Conservation (phyloP, 2,888 invertebrate genomes). For the Strigamia transsilvanica region DNA sequence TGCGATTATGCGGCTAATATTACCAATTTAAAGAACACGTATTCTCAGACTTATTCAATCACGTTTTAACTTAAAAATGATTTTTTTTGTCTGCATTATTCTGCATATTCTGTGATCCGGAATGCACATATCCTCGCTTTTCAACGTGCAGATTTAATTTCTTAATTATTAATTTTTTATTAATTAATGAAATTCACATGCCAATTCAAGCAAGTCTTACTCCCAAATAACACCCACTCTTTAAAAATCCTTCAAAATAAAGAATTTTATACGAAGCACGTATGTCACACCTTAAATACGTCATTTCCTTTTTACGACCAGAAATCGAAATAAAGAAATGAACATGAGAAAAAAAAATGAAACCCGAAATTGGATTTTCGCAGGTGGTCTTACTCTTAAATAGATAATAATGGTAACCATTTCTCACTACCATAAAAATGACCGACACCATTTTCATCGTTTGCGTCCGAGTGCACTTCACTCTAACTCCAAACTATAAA, state of each 20-base stretch:
- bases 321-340: constrained; percentile 13
- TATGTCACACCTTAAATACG: neutral
- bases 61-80: too few relatives aligned
- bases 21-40: too few relatives aligned
- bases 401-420: constrained; percentile 21
- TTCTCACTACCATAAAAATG: constrained; percentile 30
- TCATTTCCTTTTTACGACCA: constrained; percentile 27
- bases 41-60: too few relatives aligned
- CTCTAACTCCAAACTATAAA: neutral
- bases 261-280: neutral
- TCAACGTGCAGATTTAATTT: neutral
- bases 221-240: neutral
- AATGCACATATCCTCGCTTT: too few relatives aligned
- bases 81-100: too few relatives aligned
- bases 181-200: neutral
- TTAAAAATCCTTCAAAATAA: neutral
- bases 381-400: neutral
- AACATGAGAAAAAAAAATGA: neutral
- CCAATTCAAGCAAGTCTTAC: neutral
- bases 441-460: constrained; percentile 9
- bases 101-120: too few relatives aligned
- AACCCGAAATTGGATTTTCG: constrained; percentile 29
- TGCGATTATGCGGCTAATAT: too few relatives aligned
- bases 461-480: neutral
- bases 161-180: neutral